These are phyloP conservation scores for Haplotaxodon microlepis DNA, from an alignment of 2,113 vertebrate genomes.

Conservation along the genomic window DNA sequence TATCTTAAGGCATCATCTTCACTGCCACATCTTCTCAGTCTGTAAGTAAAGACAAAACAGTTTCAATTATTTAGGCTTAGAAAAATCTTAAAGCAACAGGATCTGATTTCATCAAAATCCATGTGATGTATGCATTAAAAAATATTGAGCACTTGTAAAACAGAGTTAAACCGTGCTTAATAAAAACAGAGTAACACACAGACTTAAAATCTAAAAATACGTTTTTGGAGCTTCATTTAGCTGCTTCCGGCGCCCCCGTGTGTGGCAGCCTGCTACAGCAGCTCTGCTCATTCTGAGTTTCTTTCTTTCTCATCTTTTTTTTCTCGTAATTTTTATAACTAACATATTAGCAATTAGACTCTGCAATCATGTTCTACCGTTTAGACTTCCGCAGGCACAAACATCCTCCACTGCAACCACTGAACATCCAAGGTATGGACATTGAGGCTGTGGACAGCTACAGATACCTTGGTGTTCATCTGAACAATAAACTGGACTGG, in stretches of 20 bases:
- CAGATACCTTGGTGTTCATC: too few relatives aligned
- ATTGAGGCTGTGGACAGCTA: too few relatives aligned
- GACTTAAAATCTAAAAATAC: background rate
- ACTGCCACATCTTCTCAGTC: background rate
- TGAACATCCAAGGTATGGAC: too few relatives aligned
- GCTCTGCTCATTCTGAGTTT: background rate
- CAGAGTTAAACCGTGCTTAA: background rate
- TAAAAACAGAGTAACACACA: background rate
- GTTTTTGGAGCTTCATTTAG: background rate
- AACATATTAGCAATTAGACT: background rate
- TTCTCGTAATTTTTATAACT: background rate
- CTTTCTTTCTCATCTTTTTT: background rate
- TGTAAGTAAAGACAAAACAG: background rate
- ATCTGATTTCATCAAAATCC: background rate
- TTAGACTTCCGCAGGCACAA: background rate
- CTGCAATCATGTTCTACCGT: background rate
- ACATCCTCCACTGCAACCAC: too few relatives aligned
- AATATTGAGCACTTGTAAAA: background rate
- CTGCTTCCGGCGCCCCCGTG: background rate
- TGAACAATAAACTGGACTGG: too few relatives aligned
- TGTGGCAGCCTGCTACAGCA: background rate
- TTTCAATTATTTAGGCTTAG: background rate
- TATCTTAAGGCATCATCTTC: background rate
- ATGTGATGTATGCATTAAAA: background rate
- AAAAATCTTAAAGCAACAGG: background rate